Evolutionary conservation across 1,140 invertebrate species (phyloP).

Genomic region (Heliothis subflexa): DNA sequence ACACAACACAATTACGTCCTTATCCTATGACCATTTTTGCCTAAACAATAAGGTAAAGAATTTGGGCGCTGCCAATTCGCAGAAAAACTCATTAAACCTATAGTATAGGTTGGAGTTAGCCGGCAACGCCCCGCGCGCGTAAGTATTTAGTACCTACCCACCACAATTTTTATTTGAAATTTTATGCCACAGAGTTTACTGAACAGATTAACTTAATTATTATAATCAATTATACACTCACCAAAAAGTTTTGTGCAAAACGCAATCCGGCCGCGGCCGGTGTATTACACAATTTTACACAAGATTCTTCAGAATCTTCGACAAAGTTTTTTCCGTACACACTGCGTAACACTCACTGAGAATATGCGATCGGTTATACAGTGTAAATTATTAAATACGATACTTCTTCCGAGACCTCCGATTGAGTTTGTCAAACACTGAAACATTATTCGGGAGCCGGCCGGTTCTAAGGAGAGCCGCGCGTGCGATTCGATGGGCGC

Average conservation of each 20-base stretch:
- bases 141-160: constrained; percentile 40
- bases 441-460: constrained; percentile 86
- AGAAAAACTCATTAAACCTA: constrained; percentile 71
- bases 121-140: constrained; percentile 78
- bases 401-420: constrained; percentile 85
- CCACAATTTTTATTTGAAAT: constrained; percentile 23
- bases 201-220: constrained; percentile 37
- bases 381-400: constrained; percentile 83
- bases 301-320: constrained; percentile 86
- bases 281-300: constrained; percentile 85
- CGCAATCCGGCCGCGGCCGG: constrained; percentile 78
- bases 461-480: constrained; percentile 80
- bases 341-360: constrained; percentile 86
- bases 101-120: constrained; percentile 60
- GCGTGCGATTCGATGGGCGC: constrained; percentile 80
- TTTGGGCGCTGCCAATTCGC: constrained; percentile 77
- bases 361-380: constrained; percentile 83
- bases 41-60: constrained; percentile 62
- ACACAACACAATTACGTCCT: neutral
- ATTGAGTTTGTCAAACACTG: constrained; percentile 86
- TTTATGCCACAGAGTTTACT: constrained; percentile 38
- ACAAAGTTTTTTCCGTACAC: constrained; percentile 86
- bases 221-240: constrained; percentile 63
- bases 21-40: constrained; percentile 8
- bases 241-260: constrained; percentile 84